Evolutionary conservation across 2,797 vertebrate genomes (phyloP), one percentile per base, ranked within the genome.

Genomic region (Arctocebus calabarensis): DNA sequence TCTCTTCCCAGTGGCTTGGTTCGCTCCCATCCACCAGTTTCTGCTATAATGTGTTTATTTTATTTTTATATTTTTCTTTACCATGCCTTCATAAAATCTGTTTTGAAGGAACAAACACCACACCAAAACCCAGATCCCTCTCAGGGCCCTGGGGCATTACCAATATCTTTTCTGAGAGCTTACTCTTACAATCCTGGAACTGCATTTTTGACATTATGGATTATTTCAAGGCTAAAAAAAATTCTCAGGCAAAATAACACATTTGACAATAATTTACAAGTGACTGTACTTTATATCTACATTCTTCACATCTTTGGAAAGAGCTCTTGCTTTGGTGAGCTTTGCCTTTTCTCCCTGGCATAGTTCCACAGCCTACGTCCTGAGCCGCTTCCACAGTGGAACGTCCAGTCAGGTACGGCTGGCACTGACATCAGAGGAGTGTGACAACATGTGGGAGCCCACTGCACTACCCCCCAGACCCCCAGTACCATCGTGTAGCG

Each of bases 131-230:
- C 25, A 86, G 32, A 43, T 19, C 55, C 74, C 6, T 90, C 78
- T 78, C 17, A n/a, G 75, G 1, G 23, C 7, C 57, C 48, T 19
- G 29, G 19, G 37, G 34, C 64, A 29, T 81, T 82, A 32, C 55
- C 75, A 95, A 61, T 2, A 27, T 14, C n/a, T 55, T 40, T 48
- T 74, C 61, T 3, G 1, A 62, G 29, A 57, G 1, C 52, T 73
- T 91, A 71, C 79, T 88, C 52, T 81, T 87, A 88, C 87, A 89
- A 96, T 78, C 77, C 88, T 62, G 48, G 52, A 23, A 57, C 57
- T 79, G 43, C 7, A 81, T 9, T 92, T 94, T 90, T 57, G 74
- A 62, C 32, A 62, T 93, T 77, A 62, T 17, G 73, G 85, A 77
- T 84, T 75, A 55, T 64, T 90, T 81, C 52, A 8, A 23, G 22